Conservation (phyloP, 2,888 invertebrate genomes). For the Athetis lepigone region DNA sequence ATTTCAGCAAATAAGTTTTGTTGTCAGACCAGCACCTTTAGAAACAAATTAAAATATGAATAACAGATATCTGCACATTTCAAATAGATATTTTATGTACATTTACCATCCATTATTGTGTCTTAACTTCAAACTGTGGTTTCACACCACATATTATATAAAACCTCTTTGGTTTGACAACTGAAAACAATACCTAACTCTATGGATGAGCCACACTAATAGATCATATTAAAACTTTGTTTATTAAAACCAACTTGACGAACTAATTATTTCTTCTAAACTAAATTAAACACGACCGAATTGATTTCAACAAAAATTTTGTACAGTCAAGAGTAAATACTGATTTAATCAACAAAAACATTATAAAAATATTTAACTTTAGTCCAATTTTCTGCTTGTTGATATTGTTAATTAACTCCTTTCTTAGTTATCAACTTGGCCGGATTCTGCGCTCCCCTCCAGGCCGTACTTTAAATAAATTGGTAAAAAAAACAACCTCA, state of each 20-base stretch:
- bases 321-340: constrained; percentile 35
- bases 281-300: constrained; percentile 51
- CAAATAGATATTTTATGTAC: too few species aligned
- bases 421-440: constrained; percentile 30
- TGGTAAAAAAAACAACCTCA: constrained; percentile 40
- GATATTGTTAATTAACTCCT: constrained; percentile 50
- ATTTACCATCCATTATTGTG: too few species aligned
- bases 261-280: constrained; percentile 56
- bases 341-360: constrained; percentile 40
- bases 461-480: constrained; percentile 33
- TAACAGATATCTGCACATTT: background rate
- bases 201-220: constrained; percentile 14
- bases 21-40: too few species aligned
- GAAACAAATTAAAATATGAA: too few species aligned
- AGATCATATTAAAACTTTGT: constrained; percentile 60
- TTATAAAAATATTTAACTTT: constrained; percentile 47
- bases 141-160: too few species aligned
- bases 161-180: background rate
- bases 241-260: constrained; percentile 57
- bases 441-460: constrained; percentile 31
- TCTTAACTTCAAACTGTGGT: too few species aligned
- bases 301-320: constrained; percentile 49
- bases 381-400: constrained; percentile 50
- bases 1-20: too few species aligned
- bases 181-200: constrained; percentile 32